phyloP scores from a whole-genome alignment of 2,888 invertebrate species.

The Caenorhabditis sp. region DNA sequence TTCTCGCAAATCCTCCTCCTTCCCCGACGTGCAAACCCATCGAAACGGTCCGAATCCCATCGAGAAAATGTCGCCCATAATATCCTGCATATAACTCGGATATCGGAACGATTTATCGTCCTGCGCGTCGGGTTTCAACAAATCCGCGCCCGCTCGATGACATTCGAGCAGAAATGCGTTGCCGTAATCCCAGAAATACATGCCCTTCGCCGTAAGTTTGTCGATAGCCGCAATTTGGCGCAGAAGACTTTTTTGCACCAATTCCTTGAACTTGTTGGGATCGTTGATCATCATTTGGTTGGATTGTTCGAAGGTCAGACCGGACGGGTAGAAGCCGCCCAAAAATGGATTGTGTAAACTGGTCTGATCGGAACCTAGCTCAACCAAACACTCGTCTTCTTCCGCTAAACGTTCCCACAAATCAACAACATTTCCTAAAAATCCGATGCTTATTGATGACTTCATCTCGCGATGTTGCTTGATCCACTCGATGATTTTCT shows the following conservation, averaged over 20 bases:
- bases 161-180: conserved; percentile 78
- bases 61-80: conserved; percentile 78
- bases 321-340: conserved; percentile 72
- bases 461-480: conserved; percentile 68
- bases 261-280: conserved; percentile 73
- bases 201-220: conserved; percentile 73
- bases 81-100: conserved; percentile 77
- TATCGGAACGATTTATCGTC: conserved; percentile 75
- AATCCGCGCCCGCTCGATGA: conserved; percentile 75
- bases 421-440: conserved; percentile 76
- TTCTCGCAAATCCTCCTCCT: conserved; percentile 72
- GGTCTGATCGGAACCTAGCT: conserved; percentile 77
- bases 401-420: conserved; percentile 75
- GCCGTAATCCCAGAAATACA: conserved; percentile 78
- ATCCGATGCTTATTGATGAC: conserved; percentile 75
- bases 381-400: conserved; percentile 75
- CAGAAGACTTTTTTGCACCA: conserved; percentile 75
- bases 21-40: conserved; percentile 77
- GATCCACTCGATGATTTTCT: conserved; percentile 56
- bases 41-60: conserved; percentile 78
- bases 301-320: conserved; percentile 74
- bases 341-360: conserved; percentile 77
- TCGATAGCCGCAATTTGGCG: conserved; percentile 76
- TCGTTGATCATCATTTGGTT: conserved; percentile 74
- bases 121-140: conserved; percentile 69